Percentiles rank a stretch among this genome's conserved stretches.
Conservation (phyloP, 1,140 invertebrate genomes). For the Chionoecetes opilio region DNA sequence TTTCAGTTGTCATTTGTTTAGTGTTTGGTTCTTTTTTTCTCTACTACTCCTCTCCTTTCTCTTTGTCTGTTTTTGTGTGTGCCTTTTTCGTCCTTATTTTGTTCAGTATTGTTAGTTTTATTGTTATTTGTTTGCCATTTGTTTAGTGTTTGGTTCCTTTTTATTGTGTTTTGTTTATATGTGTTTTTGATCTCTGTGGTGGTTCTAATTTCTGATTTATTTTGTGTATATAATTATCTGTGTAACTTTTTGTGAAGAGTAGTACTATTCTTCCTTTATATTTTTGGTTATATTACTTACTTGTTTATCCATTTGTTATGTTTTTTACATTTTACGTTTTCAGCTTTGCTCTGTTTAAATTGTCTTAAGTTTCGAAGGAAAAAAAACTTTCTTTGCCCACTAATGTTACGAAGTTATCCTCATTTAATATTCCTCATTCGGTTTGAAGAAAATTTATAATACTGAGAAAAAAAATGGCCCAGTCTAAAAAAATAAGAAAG, state of each 20-base stretch:
- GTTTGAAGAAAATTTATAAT: too few species aligned
- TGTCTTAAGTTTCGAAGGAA: neutral
- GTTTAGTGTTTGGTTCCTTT: neutral
- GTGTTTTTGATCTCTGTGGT: too few species aligned
- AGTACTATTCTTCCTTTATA: neutral
- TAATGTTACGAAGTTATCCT: neutral
- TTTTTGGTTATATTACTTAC: neutral
- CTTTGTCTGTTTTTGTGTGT: neutral
- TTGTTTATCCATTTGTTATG: too few species aligned
- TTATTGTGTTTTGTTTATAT: neutral
- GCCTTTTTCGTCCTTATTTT: neutral
- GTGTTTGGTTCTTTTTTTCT: neutral
- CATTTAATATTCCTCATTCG: neutral
- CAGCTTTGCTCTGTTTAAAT: neutral
- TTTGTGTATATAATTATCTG: too few species aligned
- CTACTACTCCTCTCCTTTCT: neutral
- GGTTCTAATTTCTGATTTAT: too few species aligned
- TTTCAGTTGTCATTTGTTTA: too few species aligned
- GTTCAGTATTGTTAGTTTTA: neutral
- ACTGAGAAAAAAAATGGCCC: too few species aligned
- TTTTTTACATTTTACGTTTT: neutral
- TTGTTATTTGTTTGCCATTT: neutral
- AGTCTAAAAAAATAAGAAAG: neutral
- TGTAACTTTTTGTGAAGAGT: too few species aligned
- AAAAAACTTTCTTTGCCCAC: neutral